Conservation (phyloP, 2,888 invertebrate species). For the Lottia gigantea region DNA sequence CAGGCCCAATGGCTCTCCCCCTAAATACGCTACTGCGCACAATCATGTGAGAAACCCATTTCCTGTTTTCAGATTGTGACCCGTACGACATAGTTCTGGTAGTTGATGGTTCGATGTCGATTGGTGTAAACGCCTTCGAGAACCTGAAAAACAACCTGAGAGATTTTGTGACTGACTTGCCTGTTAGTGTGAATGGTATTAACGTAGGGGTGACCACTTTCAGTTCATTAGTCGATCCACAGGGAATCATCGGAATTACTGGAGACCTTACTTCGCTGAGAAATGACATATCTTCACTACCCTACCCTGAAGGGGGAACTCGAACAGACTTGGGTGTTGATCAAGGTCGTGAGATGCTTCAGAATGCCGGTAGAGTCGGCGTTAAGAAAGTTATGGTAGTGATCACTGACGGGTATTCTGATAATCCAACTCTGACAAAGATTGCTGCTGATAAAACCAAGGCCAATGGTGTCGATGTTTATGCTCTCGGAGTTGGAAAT, state of each 20-base stretch:
- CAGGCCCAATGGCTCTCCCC: too few relatives aligned
- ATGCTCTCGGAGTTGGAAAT: neutral
- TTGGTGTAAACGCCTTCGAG: neutral
- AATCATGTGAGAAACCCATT: too few relatives aligned
- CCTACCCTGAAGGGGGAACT: neutral
- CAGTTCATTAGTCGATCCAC: neutral
- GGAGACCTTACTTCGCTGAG: neutral
- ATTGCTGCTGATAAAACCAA: neutral
- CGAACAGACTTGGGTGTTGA: neutral
- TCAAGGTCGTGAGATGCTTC: neutral
- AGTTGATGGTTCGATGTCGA: neutral
- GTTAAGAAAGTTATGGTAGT: neutral
- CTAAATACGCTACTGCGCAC: too few relatives aligned
- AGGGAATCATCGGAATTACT: neutral
- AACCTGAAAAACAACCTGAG: neutral
- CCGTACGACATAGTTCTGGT: neutral
- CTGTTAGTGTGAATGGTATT: neutral
- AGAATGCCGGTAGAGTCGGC: neutral
- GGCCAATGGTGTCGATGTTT: neutral
- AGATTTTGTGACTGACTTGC: neutral
- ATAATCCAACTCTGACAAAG: neutral
- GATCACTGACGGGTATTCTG: neutral
- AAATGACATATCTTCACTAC: neutral
- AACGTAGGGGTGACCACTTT: neutral
- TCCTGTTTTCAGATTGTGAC: neutral